These are phyloP conservation scores for Lamprotornis superbus DNA, from an alignment of 2,113 vertebrate species.

Conservation along the genomic window DNA sequence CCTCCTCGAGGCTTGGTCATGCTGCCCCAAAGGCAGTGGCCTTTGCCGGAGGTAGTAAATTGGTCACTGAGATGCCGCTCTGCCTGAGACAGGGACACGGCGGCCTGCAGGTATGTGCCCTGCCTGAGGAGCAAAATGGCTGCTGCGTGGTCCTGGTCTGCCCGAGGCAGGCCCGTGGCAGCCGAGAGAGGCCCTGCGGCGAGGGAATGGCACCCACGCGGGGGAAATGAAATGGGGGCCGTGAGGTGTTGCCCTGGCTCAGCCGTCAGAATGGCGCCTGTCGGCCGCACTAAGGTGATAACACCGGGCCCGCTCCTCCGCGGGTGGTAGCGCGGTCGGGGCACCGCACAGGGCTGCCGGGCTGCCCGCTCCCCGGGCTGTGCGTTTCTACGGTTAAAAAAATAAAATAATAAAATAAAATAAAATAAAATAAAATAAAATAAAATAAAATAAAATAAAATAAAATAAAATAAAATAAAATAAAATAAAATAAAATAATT, in stretches of 20 bases:
- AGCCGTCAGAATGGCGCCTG: not conserved
- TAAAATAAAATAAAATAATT: not conserved
- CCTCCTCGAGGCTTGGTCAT: not conserved
- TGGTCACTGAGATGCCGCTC: not conserved
- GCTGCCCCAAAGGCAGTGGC: not conserved
- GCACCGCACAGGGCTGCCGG: fast-evolving
- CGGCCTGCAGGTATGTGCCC: not conserved
- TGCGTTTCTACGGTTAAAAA: not conserved
- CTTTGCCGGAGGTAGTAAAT: not conserved
- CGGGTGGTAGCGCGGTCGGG: too few relatives aligned
- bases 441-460: not conserved
- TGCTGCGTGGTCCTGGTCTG: fast-evolving
- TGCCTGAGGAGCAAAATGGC: not conserved
- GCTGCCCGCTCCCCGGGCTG: not conserved
- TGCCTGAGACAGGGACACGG: not conserved
- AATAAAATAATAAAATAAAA: not conserved
- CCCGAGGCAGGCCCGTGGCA: not conserved
- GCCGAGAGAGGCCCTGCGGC: too few relatives aligned
- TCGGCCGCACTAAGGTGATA: fast-evolving
- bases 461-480: not conserved
- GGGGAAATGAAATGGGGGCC: not conserved
- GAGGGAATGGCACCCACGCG: fast-evolving
- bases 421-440: not conserved
- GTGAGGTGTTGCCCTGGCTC: not conserved
- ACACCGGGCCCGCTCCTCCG: too few relatives aligned